Evolutionary conservation across 2,113 vertebrate genomes (phyloP).

Genomic region (Colossoma macropomum): DNA sequence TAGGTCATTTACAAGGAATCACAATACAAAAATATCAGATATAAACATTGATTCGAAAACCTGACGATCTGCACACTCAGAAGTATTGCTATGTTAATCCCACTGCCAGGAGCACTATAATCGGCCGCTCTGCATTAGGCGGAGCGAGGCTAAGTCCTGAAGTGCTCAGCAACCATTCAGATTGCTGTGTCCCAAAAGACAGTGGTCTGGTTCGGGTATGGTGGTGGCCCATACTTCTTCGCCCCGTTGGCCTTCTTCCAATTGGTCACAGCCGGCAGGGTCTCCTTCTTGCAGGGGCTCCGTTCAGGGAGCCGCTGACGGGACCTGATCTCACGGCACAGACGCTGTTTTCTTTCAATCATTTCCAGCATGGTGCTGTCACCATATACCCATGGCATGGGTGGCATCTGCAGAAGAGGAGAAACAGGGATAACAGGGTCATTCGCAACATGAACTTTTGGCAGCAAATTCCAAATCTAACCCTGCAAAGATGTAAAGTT

Average conservation of each 20-base stretch:
- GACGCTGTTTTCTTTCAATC: conserved; percentile 95
- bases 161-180: conserved; percentile 74
- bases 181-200: conserved; percentile 98
- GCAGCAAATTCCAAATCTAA: conserved; percentile 5
- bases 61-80: conserved; percentile 79
- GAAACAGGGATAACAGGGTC: not conserved
- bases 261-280: conserved; percentile 83
- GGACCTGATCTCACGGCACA: conserved; percentile 95
- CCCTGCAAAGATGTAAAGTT: not conserved
- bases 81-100: conserved; percentile 81
- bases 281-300: conserved; percentile 92
- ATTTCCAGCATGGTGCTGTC: conserved; percentile 97
- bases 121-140: conserved; percentile 54
- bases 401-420: conserved; percentile 81
- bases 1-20: conserved; percentile 77
- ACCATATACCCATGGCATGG: conserved; percentile 95
- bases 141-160: conserved; percentile 52
- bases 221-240: conserved; percentile 93
- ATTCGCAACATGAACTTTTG: not conserved
- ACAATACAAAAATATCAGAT: conserved; percentile 85
- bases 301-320: conserved; percentile 88
- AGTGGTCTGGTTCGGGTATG: conserved; percentile 91
- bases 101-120: conserved; percentile 66
- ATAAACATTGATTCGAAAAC: conserved; percentile 81
- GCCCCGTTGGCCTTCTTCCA: conserved; percentile 88